Evolutionary conservation across 2,797 vertebrate species (phyloP).

Genomic region (Takifugu ocellatus): DNA sequence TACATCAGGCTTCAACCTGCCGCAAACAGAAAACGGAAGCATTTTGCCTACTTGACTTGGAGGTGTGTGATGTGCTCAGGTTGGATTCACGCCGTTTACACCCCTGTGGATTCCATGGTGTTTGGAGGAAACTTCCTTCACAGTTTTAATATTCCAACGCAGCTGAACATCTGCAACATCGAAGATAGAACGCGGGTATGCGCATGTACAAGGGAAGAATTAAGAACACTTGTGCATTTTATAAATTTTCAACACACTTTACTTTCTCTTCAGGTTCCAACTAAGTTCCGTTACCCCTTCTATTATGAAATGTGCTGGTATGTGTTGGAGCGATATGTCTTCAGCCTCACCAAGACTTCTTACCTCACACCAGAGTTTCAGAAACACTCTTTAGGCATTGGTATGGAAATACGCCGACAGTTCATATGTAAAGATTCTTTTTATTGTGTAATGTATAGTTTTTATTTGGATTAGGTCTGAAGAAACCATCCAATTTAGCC

Average conservation of each 20-base stretch:
- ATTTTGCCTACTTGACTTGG: background rate
- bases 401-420: slow-evolving; percentile 63
- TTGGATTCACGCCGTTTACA: slow-evolving; percentile 98
- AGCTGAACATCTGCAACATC: slow-evolving; percentile 91
- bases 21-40: background rate
- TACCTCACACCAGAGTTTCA: slow-evolving; percentile 96
- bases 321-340: slow-evolving; percentile 93
- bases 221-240: background rate
- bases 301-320: slow-evolving; percentile 99
- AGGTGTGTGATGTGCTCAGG: slow-evolving; percentile 67
- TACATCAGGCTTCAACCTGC: slow-evolving; percentile 28
- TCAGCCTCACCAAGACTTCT: slow-evolving; percentile 88
- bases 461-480: slow-evolving; percentile 76
- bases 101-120: slow-evolving; percentile 91
- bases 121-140: slow-evolving; percentile 98
- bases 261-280: slow-evolving; percentile 80
- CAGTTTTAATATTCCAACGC: slow-evolving; percentile 97
- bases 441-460: background rate
- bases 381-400: slow-evolving; percentile 90
- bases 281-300: slow-evolving; percentile 96
- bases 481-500: slow-evolving; percentile 29
- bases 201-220: background rate
- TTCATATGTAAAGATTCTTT: background rate
- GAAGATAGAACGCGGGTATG: slow-evolving; percentile 92
- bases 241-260: background rate